These are phyloP conservation scores for Lepidothrix coronata DNA, from an alignment of 2,113 vertebrate genomes.

Conservation along the genomic window DNA sequence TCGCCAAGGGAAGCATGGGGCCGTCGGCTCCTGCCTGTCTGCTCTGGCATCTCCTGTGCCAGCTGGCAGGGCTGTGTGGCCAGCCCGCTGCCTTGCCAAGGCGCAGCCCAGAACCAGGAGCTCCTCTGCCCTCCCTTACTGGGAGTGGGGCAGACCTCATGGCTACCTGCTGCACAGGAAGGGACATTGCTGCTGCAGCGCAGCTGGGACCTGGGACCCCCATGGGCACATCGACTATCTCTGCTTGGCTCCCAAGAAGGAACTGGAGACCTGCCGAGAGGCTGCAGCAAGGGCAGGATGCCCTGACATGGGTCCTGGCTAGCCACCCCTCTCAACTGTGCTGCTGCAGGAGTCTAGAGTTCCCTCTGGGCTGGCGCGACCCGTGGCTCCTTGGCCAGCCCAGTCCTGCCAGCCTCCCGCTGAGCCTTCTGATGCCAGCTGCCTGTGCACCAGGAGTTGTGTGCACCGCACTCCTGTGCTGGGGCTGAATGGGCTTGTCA, in stretches of 20 bases:
- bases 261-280: not conserved
- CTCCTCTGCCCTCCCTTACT: not conserved
- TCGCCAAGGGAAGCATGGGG: not conserved
- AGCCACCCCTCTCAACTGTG: not conserved
- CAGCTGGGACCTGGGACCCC: not conserved
- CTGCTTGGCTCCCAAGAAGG: not conserved
- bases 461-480: fast-evolving
- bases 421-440: not conserved
- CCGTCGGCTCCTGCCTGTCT: constrained; percentile 9
- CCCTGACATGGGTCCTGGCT: not conserved
- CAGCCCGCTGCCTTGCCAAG: not conserved
- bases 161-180: not conserved
- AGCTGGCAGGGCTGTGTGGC: constrained; percentile 24
- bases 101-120: not conserved
- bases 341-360: not conserved
- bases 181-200: fast-evolving
- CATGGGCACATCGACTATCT: fast-evolving
- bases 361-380: not conserved
- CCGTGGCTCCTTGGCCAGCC: not conserved
- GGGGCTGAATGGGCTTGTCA: not conserved
- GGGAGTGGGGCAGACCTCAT: not conserved
- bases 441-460: not conserved
- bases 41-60: constrained; percentile 2
- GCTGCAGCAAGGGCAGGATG: not conserved
- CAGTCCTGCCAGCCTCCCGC: not conserved